These are phyloP conservation scores for Paedocypris sp. DNA, from an alignment of 2,113 vertebrate genomes.

Conservation along the genomic window DNA sequence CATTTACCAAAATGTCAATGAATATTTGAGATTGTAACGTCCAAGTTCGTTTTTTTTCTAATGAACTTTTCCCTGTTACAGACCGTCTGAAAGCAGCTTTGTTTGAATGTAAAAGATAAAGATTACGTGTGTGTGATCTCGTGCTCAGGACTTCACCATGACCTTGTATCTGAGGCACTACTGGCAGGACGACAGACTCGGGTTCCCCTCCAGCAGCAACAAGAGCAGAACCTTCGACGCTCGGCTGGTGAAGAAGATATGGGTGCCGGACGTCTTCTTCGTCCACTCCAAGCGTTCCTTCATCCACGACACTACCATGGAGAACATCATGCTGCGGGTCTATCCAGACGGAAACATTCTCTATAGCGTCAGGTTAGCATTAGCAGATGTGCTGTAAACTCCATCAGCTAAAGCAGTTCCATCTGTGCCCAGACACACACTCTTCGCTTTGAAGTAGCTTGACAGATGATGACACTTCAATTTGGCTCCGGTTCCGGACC, in stretches of 20 bases:
- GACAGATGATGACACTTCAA: too few relatives aligned
- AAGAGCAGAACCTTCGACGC: constrained; percentile 85
- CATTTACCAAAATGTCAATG: too few relatives aligned
- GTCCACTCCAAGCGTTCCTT: constrained; percentile 87
- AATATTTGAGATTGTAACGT: too few relatives aligned
- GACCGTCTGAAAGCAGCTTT: too few relatives aligned
- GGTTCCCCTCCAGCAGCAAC: constrained; percentile 80
- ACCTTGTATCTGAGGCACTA: constrained; percentile 88
- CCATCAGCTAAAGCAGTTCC: background rate
- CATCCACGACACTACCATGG: constrained; percentile 82
- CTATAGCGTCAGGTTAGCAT: constrained; percentile 73
- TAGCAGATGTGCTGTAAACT: constrained; percentile 1
- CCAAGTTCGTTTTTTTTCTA: too few relatives aligned
- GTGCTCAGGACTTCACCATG: constrained; percentile 81
- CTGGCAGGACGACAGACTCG: constrained; percentile 86
- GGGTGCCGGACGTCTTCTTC: constrained; percentile 87
- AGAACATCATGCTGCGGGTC: constrained; percentile 80
- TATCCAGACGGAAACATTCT: constrained; percentile 78
- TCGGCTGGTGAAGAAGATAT: constrained; percentile 82
- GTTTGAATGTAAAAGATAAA: too few relatives aligned
- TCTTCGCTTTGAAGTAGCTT: too few relatives aligned
- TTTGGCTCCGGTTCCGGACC: too few relatives aligned
- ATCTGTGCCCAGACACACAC: too few relatives aligned
- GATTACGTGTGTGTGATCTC: too few relatives aligned
- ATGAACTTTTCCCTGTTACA: too few relatives aligned